phyloP scores from a whole-genome alignment of 1,140 invertebrate genomes.

The Drosophila insularis region DNA sequence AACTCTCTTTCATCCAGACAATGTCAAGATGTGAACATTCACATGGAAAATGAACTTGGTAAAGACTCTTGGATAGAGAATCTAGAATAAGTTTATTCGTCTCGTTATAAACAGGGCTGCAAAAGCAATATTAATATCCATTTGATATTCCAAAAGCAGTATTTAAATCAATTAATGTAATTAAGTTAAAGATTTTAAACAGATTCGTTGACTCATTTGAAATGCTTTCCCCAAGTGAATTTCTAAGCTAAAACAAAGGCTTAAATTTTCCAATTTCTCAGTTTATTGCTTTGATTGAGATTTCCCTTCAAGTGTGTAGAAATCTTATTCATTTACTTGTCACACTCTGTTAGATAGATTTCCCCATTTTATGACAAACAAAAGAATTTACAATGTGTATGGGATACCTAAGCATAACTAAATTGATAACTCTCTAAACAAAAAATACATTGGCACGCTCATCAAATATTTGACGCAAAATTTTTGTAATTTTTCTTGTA shows the following conservation, averaged over 20 bases:
- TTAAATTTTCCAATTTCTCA: too few relatives aligned
- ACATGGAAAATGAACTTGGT: constrained; percentile 6
- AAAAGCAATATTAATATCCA: neutral
- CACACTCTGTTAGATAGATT: neutral
- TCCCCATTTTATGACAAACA: neutral
- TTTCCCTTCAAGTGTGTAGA: too few relatives aligned
- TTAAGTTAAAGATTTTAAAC: too few relatives aligned
- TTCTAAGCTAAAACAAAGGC: too few relatives aligned
- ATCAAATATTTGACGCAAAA: constrained; percentile 72
- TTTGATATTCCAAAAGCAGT: too few relatives aligned
- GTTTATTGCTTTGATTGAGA: too few relatives aligned
- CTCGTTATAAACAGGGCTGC: constrained; percentile 1
- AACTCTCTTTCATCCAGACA: constrained; percentile 33
- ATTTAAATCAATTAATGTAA: too few relatives aligned
- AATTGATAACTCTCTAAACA: constrained; percentile 46
- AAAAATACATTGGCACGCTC: constrained; percentile 43
- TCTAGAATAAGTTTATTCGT: neutral
- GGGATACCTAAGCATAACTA: constrained; percentile 27
- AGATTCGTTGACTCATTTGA: too few relatives aligned
- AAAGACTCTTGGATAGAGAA: constrained; percentile 19
- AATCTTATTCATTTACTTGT: too few relatives aligned
- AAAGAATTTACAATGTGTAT: constrained; percentile 43
- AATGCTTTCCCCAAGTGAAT: too few relatives aligned
- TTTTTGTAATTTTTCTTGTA: constrained; percentile 40
- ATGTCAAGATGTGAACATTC: constrained; percentile 59